phyloP scores from a whole-genome alignment of 1,140 invertebrate species.

The Ephestia elutella region DNA sequence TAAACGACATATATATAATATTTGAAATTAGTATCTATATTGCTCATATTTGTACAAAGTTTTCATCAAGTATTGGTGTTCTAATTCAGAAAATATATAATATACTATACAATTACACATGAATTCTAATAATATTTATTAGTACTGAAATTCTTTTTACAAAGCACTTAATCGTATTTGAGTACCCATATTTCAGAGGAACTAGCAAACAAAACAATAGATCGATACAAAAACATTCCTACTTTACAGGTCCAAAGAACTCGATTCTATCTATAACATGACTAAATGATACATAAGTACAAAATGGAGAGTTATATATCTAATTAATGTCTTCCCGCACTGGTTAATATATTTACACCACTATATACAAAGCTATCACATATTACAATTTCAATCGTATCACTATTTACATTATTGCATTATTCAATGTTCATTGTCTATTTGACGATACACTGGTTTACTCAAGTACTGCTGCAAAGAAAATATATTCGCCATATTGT shows the following conservation, averaged over 20 bases:
- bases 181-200: conserved; percentile 51
- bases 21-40: conserved; percentile 68
- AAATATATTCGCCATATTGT: conserved; percentile 49
- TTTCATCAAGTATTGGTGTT: conserved; percentile 70
- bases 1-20: conserved; percentile 57
- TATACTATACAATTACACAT: conserved; percentile 60
- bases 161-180: conserved; percentile 46
- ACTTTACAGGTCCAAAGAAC: conserved; percentile 19
- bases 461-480: conserved; percentile 39
- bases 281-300: conserved; percentile 61
- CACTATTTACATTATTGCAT: conserved; percentile 72
- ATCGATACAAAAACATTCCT: conserved; percentile 17
- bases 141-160: conserved; percentile 40
- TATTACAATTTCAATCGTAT: conserved; percentile 66
- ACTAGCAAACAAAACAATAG: conserved; percentile 52
- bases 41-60: conserved; percentile 73
- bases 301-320: conserved; percentile 46
- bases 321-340: conserved; percentile 45
- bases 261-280: conserved; percentile 23
- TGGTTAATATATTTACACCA: conserved; percentile 60
- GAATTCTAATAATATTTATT: conserved; percentile 39
- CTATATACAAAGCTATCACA: conserved; percentile 73
- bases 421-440: conserved; percentile 40
- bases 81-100: conserved; percentile 62
- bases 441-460: conserved; percentile 44